Conservation (phyloP, 2,797 vertebrate genomes). For the Apodemus agrarius region DNA sequence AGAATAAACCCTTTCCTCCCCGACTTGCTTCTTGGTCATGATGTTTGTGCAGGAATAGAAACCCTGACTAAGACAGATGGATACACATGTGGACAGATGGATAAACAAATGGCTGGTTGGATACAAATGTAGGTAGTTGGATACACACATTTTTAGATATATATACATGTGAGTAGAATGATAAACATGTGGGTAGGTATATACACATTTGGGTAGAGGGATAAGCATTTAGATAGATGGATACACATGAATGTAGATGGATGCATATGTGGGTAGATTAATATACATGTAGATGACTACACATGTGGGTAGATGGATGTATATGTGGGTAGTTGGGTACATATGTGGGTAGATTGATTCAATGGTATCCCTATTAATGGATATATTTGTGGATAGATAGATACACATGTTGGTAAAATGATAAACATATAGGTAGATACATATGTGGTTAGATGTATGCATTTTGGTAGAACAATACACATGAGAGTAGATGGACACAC, state of each 20-base stretch:
- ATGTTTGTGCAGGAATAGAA: too few relatives aligned
- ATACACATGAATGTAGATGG: background rate
- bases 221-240: background rate
- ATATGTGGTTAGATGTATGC: background rate
- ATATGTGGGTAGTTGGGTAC: background rate
- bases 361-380: background rate
- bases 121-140: background rate
- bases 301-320: background rate
- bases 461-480: background rate
- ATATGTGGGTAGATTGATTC: background rate
- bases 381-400: background rate
- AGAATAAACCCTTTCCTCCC: too few relatives aligned
- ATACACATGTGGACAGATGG: too few relatives aligned
- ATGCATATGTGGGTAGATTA: background rate
- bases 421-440: background rate
- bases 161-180: background rate
- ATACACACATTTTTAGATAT: background rate
- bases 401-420: background rate
- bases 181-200: background rate
- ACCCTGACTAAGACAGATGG: too few relatives aligned
- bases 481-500: background rate
- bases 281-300: background rate
- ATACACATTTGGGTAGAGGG: background rate
- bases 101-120: too few relatives aligned
- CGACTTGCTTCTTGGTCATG: too few relatives aligned